These are phyloP conservation scores for Latrodectus geometricus DNA, from an alignment of 1,140 invertebrate species.

Conservation along the genomic window DNA sequence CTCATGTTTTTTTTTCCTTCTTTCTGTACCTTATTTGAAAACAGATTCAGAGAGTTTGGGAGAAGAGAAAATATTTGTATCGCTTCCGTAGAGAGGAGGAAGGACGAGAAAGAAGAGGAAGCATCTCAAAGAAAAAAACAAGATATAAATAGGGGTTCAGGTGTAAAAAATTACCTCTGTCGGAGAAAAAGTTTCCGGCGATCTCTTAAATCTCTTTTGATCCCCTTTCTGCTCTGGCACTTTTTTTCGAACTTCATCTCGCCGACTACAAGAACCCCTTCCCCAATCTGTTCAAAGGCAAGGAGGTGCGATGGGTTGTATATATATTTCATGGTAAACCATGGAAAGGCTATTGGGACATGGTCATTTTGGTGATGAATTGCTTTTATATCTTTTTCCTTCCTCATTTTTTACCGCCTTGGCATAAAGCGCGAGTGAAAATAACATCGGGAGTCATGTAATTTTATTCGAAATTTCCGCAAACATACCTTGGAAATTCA, in stretches of 20 bases:
- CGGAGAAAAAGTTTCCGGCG: slow-evolving; percentile 23
- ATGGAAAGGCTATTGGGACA: neutral
- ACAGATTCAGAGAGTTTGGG: neutral
- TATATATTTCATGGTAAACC: neutral
- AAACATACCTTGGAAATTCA: too few species aligned
- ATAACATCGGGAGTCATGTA: too few species aligned
- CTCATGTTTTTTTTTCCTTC: neutral
- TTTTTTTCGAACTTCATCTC: neutral
- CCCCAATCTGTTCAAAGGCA: neutral
- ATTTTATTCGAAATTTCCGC: too few species aligned
- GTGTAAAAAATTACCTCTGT: slow-evolving; percentile 35
- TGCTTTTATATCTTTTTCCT: neutral
- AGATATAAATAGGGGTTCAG: slow-evolving; percentile 15
- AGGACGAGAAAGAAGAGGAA: neutral
- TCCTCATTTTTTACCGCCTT: too few species aligned
- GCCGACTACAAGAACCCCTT: neutral
- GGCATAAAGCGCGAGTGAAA: too few species aligned
- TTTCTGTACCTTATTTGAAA: neutral
- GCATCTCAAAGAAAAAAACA: neutral
- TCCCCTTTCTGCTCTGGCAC: neutral
- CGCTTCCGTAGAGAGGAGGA: neutral
- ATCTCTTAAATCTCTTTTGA: slow-evolving; percentile 38
- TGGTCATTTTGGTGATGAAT: neutral
- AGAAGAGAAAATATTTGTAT: slow-evolving; percentile 12
- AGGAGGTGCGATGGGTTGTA: neutral